A percentile compares a stretch with the other conserved stretches of the same genome.
phyloP scores from a whole-genome alignment of 92 coral and sea anemone species.

The Phenganax stokvisi region DNA sequence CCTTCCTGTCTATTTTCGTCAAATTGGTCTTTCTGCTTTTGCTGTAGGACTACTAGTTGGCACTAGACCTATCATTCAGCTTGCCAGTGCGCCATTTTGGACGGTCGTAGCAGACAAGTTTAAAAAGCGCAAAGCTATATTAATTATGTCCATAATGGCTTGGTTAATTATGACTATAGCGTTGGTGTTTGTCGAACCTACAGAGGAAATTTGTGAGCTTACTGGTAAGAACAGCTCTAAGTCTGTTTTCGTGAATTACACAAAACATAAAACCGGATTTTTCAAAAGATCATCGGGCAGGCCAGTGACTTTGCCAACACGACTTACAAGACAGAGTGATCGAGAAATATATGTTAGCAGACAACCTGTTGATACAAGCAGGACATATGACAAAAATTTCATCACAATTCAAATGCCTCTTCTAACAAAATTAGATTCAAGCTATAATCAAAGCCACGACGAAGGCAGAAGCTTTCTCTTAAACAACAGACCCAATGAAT shows the following conservation, averaged over 20 bases:
- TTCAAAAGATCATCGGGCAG: conserved; percentile 62
- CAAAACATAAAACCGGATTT: conserved; percentile 89
- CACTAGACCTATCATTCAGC: conserved; percentile 89
- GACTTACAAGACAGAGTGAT: background rate
- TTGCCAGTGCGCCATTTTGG: conserved; percentile 99
- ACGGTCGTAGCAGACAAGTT: conserved; percentile 93
- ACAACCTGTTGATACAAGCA: background rate
- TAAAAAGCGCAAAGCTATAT: conserved; percentile 78
- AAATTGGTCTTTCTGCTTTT: conserved; percentile 94
- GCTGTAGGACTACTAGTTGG: conserved; percentile 90
- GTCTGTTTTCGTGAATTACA: conserved; percentile 67
- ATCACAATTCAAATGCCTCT: background rate
- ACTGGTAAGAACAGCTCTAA: conserved; percentile 62
- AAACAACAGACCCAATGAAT: background rate
- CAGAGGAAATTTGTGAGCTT: conserved; percentile 85
- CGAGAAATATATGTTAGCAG: background rate
- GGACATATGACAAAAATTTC: background rate
- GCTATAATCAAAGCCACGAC: background rate
- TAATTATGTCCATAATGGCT: conserved; percentile 88
- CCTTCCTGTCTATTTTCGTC: conserved; percentile 89
- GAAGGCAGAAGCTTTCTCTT: background rate
- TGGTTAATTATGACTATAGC: conserved; percentile 95
- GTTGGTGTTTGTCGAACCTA: conserved; percentile 92
- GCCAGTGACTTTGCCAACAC: background rate
- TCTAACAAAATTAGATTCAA: background rate